Conservation (phyloP, 2,888 invertebrate genomes). For the Macrosoma leucophasiata region DNA sequence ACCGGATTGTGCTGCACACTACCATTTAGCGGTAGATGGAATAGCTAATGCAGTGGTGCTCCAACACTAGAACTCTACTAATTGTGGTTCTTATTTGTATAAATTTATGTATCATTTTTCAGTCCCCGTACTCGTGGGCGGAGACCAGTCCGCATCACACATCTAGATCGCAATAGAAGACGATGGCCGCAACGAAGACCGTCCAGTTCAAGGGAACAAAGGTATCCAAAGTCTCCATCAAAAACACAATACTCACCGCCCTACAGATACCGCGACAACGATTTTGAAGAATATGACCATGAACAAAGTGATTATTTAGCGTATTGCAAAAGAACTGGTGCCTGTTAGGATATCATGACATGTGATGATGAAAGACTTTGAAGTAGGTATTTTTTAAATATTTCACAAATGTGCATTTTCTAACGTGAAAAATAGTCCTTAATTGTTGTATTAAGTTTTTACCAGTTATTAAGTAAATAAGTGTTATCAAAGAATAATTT, state of each 20-base stretch:
- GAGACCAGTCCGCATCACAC: conserved; percentile 46
- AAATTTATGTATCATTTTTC: conserved; percentile 27
- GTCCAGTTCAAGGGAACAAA: conserved; percentile 24
- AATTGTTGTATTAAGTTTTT: too few relatives aligned
- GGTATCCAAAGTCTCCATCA: conserved; percentile 25
- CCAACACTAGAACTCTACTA: too few relatives aligned
- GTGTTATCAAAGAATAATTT: too few relatives aligned
- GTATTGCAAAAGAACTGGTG: conserved; percentile 51
- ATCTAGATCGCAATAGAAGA: conserved; percentile 51
- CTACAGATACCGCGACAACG: conserved; percentile 38
- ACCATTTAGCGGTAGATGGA: too few relatives aligned
- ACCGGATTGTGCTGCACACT: too few relatives aligned
- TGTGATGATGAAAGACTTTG: too few relatives aligned
- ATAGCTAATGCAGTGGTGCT: too few relatives aligned
- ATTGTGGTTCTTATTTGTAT: too few relatives aligned
- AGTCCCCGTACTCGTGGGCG: conserved; percentile 46
- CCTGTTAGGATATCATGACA: conserved; percentile 37
- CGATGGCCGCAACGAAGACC: conserved; percentile 44
- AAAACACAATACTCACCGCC: conserved; percentile 25
- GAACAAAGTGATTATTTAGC: conserved; percentile 39
- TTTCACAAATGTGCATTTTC: too few relatives aligned
- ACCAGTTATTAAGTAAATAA: too few relatives aligned
- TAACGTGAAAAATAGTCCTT: too few relatives aligned
- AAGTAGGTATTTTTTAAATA: too few relatives aligned
- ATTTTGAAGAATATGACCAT: conserved; percentile 40